Base-by-base conservation (phyloP, 2,888 invertebrate species). In the Koerneria pararmatus region DNA sequence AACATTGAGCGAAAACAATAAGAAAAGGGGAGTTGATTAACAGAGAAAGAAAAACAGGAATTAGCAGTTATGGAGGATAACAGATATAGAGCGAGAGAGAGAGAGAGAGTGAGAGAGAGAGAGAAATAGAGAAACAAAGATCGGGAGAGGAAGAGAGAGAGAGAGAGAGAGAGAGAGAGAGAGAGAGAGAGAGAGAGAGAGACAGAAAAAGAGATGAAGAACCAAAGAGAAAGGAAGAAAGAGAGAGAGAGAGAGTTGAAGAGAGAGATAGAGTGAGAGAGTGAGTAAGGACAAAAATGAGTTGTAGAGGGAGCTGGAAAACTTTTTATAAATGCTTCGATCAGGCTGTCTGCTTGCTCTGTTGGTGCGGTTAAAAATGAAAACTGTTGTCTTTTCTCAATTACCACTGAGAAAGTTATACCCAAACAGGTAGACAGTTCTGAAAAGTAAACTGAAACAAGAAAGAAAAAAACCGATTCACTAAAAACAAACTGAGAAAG, bases 211-310 rank as follows among this genome's bases (percentile, higher is more conserved):
- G 24, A 37, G 22, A 27, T 8, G 24, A n/a, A n/a, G 8, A 41
- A 8, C 6, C 6, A n/a, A 8, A n/a, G 53, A 6, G 11, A n/a
- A 8, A 51, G 15, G 22, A n/a, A 24, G 53, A 11, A n/a, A n/a
- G 53, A 51, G 53, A 51, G 49, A 48, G 6, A 34, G 27, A 61
- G 24, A 32, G 27, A 29, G 48, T 29, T 15, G 51, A 37, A 37
- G 57, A 58, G 22, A 34, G 22, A 59, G 62, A 63, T 41, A 59
- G 59, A 56, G 61, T 59, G 59, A 66, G 62, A 69, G 51, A 66
- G 65, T 64, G 49, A 63, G 54, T 29, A 46, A 41, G 63, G 37
- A 32, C 54, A 53, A 60, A 53, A 49, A 15, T n/a, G 60, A 49
- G 34, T 53, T 35, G 31, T n/a, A n/a, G n/a, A n/a, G n/a, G n/a